A percentile compares a stretch with the other conserved stretches of the same genome.
Evolutionary conservation across 2,888 invertebrate species (phyloP).

Genomic region (Lampropteryx suffumata): DNA sequence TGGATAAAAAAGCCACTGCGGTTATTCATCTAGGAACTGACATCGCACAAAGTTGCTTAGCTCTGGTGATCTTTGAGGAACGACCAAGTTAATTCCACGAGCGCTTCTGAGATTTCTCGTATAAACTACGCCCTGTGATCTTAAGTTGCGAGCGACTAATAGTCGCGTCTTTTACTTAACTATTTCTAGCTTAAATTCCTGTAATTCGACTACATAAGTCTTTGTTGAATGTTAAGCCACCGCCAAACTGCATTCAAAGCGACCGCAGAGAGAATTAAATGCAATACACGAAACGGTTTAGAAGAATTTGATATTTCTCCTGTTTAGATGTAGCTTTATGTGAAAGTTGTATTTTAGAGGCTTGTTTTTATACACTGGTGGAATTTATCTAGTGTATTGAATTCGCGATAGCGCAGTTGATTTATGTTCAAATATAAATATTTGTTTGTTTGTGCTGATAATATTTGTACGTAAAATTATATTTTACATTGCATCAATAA

Average conservation of each 20-base stretch:
- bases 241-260: no score
- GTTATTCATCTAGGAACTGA: no score
- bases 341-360: conserved; percentile 32
- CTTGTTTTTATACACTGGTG: conserved; percentile 20
- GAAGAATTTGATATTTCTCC: no score
- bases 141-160: background rate
- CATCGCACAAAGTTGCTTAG: no score
- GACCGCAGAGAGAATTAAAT: no score
- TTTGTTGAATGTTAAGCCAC: background rate
- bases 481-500: background rate
- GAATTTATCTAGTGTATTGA: conserved; percentile 25
- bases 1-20: no score
- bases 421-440: conserved; percentile 9
- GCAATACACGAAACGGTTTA: no score
- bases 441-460: background rate
- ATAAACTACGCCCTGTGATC: no score
- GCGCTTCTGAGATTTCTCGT: no score
- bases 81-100: no score
- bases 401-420: conserved; percentile 13
- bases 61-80: no score
- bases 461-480: conserved; percentile 1
- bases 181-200: background rate
- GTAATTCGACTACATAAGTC: conserved; percentile 1
- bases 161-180: background rate
- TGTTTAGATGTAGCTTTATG: conserved; percentile 30